These are phyloP conservation scores for Pachycephus smyrnensis DNA, from an alignment of 2,888 invertebrate species.

Conservation along the genomic window DNA sequence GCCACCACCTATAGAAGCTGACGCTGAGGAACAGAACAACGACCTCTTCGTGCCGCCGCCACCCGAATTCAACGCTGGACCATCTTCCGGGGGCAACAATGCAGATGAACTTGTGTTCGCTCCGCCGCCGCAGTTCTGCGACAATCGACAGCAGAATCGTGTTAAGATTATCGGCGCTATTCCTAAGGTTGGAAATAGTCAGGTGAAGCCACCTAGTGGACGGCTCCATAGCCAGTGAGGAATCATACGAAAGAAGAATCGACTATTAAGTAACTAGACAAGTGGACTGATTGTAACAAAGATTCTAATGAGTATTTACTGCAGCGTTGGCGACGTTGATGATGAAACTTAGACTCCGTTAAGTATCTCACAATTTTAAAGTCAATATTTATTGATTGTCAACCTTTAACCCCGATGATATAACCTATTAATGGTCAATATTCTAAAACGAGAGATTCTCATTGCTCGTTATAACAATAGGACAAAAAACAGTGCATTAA, in stretches of 20 bases:
- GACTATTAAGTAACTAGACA: neutral
- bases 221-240: slow-evolving; percentile 68
- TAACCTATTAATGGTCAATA: neutral
- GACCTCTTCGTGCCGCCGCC: slow-evolving; percentile 72
- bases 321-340: slow-evolving; percentile 1
- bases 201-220: slow-evolving; percentile 67
- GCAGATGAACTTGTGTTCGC: slow-evolving; percentile 77
- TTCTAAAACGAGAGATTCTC: neutral
- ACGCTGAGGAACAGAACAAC: slow-evolving; percentile 77
- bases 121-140: slow-evolving; percentile 93
- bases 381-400: slow-evolving; percentile 11
- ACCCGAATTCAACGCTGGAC: slow-evolving; percentile 70
- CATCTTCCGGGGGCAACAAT: slow-evolving; percentile 60
- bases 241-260: neutral
- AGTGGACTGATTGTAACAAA: neutral
- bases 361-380: slow-evolving; percentile 4
- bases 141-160: slow-evolving; percentile 72
- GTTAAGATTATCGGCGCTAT: slow-evolving; percentile 87
- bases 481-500: neutral
- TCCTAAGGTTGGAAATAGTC: slow-evolving; percentile 73
- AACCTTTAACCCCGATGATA: neutral
- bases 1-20: slow-evolving; percentile 82
- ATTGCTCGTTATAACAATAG: neutral
- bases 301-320: neutral
- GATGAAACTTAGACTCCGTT: neutral